Evolutionary conservation across 1,140 invertebrate genomes (phyloP).

Genomic region (Theocolax elegans): DNA sequence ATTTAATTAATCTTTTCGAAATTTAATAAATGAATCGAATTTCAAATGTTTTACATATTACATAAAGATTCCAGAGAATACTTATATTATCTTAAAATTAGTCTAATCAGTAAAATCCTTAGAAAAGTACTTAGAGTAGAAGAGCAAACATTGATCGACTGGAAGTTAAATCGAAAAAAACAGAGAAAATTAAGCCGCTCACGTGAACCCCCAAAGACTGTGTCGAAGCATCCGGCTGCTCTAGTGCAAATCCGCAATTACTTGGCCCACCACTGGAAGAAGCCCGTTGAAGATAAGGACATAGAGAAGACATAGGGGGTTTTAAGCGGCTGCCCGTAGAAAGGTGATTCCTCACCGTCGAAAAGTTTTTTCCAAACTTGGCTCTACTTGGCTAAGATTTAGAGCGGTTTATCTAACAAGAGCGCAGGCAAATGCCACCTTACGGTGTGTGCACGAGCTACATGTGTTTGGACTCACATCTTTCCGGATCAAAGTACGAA

Average conservation of each 20-base stretch:
- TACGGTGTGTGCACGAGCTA: too few relatives aligned
- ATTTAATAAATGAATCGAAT: neutral
- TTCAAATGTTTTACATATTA: neutral
- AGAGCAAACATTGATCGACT: too few relatives aligned
- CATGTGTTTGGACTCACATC: constrained; percentile 4
- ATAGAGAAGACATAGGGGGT: neutral
- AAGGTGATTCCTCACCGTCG: constrained; percentile 27
- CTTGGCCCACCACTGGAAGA: neutral
- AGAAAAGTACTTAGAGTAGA: too few relatives aligned
- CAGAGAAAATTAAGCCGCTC: too few relatives aligned
- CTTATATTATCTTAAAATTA: too few relatives aligned
- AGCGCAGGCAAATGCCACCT: constrained; percentile 13
- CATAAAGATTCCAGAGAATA: too few relatives aligned
- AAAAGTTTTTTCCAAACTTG: constrained; percentile 22
- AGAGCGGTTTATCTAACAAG: constrained; percentile 7
- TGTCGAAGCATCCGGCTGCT: constrained; percentile 7
- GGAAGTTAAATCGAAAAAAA: too few relatives aligned
- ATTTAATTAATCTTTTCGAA: too few relatives aligned
- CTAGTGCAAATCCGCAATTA: neutral
- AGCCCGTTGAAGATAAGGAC: constrained; percentile 1
- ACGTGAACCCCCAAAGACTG: neutral
- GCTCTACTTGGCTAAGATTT: neutral
- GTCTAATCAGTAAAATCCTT: too few relatives aligned
- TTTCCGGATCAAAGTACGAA: neutral
- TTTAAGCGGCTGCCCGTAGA: neutral